phyloP scores from a whole-genome alignment of 2,113 vertebrate genomes.

The Tautogolabrus adspersus region DNA sequence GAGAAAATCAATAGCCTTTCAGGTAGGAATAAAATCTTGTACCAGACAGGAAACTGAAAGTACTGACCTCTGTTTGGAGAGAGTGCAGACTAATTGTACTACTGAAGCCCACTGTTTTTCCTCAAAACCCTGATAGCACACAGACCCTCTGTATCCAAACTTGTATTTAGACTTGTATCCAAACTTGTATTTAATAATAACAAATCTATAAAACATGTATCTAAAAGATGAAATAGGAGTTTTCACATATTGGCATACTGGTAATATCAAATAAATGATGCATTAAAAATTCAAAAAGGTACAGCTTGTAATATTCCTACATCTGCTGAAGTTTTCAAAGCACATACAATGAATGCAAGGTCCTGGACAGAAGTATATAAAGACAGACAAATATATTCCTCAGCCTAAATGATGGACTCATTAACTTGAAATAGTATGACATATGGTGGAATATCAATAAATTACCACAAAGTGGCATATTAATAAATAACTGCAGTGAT shows the following conservation, averaged over 20 bases:
- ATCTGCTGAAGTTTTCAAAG: neutral
- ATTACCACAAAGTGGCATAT: too few relatives aligned
- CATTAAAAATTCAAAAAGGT: neutral
- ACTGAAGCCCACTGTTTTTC: conserved; percentile 11
- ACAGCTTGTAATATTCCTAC: neutral
- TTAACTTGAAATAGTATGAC: neutral
- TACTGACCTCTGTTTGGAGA: conserved; percentile 15
- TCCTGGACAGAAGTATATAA: neutral
- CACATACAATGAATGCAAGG: neutral
- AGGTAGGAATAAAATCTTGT: conserved; percentile 1
- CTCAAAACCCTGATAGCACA: neutral
- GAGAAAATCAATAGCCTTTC: conserved; percentile 26
- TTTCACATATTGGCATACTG: too few relatives aligned
- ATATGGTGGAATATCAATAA: neutral
- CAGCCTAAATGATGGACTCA: neutral
- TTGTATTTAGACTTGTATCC: too few relatives aligned
- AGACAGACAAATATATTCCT: neutral
- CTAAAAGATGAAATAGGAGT: too few relatives aligned
- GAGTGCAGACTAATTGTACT: neutral
- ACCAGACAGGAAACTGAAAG: neutral
- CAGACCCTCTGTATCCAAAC: neutral
- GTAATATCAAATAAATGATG: neutral
- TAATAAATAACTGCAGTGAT: too few relatives aligned
- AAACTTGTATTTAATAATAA: neutral
- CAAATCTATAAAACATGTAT: too few relatives aligned